Conservation (phyloP, 2,888 invertebrate genomes). For the Augochlorella aurata region DNA sequence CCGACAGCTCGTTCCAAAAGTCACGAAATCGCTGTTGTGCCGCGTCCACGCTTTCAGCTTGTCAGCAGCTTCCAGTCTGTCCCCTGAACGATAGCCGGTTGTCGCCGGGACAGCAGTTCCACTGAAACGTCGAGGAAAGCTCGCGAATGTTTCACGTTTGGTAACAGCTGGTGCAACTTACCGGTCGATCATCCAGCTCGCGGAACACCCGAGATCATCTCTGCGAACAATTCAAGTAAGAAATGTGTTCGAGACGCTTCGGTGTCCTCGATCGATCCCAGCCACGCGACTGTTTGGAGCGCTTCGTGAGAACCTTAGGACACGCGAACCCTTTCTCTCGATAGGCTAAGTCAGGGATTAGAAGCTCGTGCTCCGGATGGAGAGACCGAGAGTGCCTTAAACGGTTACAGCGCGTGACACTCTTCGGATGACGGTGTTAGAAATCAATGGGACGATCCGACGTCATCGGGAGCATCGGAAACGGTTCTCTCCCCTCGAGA, state of each 20-base stretch:
- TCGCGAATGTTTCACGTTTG: background rate
- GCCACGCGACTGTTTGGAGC: background rate
- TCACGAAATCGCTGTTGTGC: background rate
- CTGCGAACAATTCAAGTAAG: background rate
- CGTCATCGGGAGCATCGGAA: background rate
- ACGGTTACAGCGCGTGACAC: constrained; percentile 5
- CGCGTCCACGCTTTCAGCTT: background rate
- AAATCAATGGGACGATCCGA: background rate
- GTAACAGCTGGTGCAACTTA: background rate
- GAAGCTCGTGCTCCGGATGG: constrained; percentile 67
- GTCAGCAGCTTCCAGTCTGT: background rate
- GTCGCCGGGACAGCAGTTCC: background rate
- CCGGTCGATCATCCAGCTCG: background rate
- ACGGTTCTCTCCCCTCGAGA: background rate
- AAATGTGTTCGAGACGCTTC: background rate
- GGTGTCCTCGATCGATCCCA: constrained; percentile 20
- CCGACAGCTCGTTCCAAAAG: background rate
- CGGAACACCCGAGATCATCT: background rate
- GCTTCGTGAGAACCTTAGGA: background rate
- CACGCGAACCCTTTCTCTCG: constrained; percentile 26
- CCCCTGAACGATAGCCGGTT: background rate
- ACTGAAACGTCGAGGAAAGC: background rate
- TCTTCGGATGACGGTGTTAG: background rate
- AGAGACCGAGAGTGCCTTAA: background rate
- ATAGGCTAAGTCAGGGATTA: constrained; percentile 51